Evolutionary conservation across 2,797 vertebrate species (phyloP).

Genomic region (Tiaroga cobitis): DNA sequence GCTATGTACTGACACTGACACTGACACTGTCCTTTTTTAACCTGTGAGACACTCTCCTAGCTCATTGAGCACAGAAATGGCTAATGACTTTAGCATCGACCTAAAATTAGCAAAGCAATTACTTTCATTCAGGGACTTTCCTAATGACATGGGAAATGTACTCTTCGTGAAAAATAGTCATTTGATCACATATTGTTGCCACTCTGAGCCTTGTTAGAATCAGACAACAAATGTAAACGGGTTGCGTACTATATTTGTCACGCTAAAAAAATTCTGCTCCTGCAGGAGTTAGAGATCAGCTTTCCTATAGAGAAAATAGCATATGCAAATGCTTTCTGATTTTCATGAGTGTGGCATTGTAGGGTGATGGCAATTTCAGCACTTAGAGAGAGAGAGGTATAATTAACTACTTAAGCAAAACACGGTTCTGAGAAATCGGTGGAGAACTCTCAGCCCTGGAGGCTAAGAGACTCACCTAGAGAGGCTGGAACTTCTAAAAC

Average conservation of each 20-base stretch:
- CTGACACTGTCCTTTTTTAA: conserved; percentile 36
- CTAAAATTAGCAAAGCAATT: conserved; percentile 58
- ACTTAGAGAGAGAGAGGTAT: conserved; percentile 47
- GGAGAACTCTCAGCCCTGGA: conserved; percentile 28
- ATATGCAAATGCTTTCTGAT: conserved; percentile 54
- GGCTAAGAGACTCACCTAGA: conserved; percentile 35
- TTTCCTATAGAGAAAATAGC: conserved; percentile 33
- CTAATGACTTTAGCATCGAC: conserved; percentile 56
- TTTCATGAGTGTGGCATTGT: conserved; percentile 48
- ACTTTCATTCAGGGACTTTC: conserved; percentile 47
- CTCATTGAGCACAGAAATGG: conserved; percentile 40
- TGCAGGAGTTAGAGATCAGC: conserved; percentile 33
- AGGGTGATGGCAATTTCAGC: conserved; percentile 54
- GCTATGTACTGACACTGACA: too few species aligned
- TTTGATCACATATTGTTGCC: conserved; percentile 17
- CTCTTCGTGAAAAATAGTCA: conserved; percentile 40
- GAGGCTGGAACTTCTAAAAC: conserved; percentile 15
- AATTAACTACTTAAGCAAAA: conserved; percentile 61
- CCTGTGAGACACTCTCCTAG: conserved; percentile 4
- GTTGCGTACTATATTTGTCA: conserved; percentile 7
- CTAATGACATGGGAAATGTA: conserved; percentile 26
- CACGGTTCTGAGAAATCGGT: conserved; percentile 45
- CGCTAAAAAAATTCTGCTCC: neutral
- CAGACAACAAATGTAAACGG: neutral
- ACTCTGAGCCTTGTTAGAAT: conserved; percentile 26